A percentile compares a stretch with the other conserved stretches of the same genome.
Evolutionary conservation across 2,113 vertebrate genomes (phyloP).

Genomic region (Sakesphorus luctuosus): DNA sequence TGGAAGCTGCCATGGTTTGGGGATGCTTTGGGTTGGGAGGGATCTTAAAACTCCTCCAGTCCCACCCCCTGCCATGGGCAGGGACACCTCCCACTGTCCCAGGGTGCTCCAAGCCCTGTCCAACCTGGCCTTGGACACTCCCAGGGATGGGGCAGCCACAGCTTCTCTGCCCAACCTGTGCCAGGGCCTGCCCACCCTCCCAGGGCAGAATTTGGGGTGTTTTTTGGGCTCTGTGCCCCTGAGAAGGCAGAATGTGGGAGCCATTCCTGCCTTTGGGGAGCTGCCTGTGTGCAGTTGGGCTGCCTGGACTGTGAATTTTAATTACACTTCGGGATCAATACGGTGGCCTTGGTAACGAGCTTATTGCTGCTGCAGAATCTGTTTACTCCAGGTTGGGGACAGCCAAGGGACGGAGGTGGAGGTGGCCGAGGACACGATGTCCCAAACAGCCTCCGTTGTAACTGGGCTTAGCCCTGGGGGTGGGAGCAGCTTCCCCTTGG

Average conservation of each 20-base stretch:
- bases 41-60: not conserved
- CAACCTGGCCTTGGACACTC: not conserved
- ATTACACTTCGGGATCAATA: conserved; percentile 76
- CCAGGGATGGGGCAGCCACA: not conserved
- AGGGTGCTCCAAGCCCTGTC: fast-evolving
- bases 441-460: conserved; percentile 55
- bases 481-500: not conserved
- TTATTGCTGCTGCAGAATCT: conserved; percentile 77
- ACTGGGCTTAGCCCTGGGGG: not conserved
- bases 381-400: conserved; percentile 71
- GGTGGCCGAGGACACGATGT: conserved; percentile 72
- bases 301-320: conserved; percentile 72
- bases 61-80: not conserved
- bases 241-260: not conserved
- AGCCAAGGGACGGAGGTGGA: conserved; percentile 53
- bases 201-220: not conserved
- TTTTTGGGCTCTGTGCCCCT: not conserved
- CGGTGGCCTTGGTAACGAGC: conserved; percentile 79
- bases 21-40: not conserved
- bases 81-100: not conserved
- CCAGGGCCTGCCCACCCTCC: fast-evolving
- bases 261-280: not conserved
- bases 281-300: conserved; percentile 25
- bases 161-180: not conserved
- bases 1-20: not conserved